Base-by-base conservation (phyloP, 2,113 vertebrate species). In the Poicephalus gulielmi region DNA sequence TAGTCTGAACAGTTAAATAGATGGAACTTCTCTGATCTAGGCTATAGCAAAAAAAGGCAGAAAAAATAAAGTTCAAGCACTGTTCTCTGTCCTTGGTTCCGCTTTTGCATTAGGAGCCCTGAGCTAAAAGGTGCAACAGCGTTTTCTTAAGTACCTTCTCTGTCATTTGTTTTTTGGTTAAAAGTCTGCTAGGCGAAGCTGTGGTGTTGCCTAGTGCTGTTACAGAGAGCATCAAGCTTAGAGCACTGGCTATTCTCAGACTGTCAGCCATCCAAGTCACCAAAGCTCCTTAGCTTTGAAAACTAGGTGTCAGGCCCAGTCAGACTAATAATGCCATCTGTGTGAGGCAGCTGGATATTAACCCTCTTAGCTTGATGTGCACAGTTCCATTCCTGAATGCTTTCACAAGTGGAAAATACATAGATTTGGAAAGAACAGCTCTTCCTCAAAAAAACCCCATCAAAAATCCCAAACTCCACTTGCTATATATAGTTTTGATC, bases 221-320 rank as follows among this genome's bases (percentile, higher is more conserved):
- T 82, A 19, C 0, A 64, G 73, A 66, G 30, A 59, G 57, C 4
- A 17, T 30, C 3, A 2, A 41, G 66, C 49, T 85, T 73, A 69
- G 37, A 57, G 77, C 66, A 13, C 13, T 3, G 76, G 57, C 83
- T 92, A 46, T 92, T 94, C 92, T 94, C 95, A 94, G 96, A 57
- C 57, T 96, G 94, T 96, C 70, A 94, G 67, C 81, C 33, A 20
- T 77, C 94, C 96, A 94, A 94, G 62, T 59, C 82, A 83, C 57
- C 86, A 96, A 96, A 96, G 95, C 96, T 94, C 83, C 92, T 96
- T 97, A 96, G 76, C 94, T 95, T 94, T 91, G 94, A 87, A 94
- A 97, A 94, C 86, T 84, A 43, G 77, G 82, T 95, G 95, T 84
- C 86, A 24, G 49, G 88, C 91, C 74, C 78, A 86, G 96, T 87